Percentiles rank a stretch among this genome's conserved stretches.
phyloP scores from a whole-genome alignment of 2,888 invertebrate species.

The Imbricaverruca yamaguchii region DNA sequence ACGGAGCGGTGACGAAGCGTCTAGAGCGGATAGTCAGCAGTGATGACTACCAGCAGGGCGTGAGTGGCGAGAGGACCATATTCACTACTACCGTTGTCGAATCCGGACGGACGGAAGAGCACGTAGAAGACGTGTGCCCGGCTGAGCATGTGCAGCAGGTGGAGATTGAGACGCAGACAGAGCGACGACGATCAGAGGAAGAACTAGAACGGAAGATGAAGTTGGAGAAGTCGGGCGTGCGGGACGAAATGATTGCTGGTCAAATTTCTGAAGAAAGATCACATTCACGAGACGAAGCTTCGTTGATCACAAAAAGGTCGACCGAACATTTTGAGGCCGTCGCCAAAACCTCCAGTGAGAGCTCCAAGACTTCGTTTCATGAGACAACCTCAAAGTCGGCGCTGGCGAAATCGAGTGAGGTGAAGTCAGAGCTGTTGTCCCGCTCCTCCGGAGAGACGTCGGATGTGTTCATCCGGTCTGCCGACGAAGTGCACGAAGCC shows the following conservation, averaged over 20 bases:
- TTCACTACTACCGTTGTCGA: not conserved
- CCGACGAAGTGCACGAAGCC: not conserved
- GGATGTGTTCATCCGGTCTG: not conserved
- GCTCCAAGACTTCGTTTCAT: too few relatives aligned
- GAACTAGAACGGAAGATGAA: not conserved
- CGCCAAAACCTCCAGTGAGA: too few relatives aligned
- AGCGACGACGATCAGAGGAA: not conserved
- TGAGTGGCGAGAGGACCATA: not conserved
- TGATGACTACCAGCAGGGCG: not conserved
- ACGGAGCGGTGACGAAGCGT: not conserved
- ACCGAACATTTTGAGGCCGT: too few relatives aligned
- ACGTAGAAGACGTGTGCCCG: not conserved
- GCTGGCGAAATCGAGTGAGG: not conserved
- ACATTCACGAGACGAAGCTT: too few relatives aligned
- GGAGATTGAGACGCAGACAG: not conserved
- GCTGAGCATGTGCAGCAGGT: not conserved
- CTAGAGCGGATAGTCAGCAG: not conserved
- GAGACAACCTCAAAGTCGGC: not conserved
- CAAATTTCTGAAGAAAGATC: too few relatives aligned
- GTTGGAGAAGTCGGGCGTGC: too few relatives aligned
- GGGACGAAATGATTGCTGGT: too few relatives aligned
- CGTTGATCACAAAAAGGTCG: too few relatives aligned
- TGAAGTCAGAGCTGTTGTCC: not conserved
- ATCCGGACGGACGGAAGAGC: not conserved
- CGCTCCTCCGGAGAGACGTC: not conserved